Evolutionary conservation across 2,113 vertebrate genomes (phyloP).

Genomic region (Brachypteracias leptosomus): DNA sequence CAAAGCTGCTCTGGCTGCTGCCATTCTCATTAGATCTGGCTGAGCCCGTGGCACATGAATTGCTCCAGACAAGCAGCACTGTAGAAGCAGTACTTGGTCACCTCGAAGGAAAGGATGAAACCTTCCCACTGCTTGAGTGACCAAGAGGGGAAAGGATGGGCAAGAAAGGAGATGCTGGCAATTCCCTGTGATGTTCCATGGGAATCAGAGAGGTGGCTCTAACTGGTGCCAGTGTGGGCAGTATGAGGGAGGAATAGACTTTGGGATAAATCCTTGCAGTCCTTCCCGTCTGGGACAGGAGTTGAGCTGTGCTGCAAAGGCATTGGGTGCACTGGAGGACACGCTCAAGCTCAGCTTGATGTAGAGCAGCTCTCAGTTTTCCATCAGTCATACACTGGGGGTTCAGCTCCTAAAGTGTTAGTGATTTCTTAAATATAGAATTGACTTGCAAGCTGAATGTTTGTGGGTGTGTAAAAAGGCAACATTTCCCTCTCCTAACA

Average conservation of each 20-base stretch:
- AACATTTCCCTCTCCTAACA: background rate
- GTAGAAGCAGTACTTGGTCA: background rate
- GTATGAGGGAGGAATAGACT: background rate
- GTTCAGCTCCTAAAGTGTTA: background rate
- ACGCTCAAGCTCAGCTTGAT: background rate
- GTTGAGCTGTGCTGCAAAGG: background rate
- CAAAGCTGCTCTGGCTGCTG: background rate
- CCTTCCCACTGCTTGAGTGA: background rate
- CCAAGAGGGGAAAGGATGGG: accelerated
- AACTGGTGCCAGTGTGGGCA: accelerated
- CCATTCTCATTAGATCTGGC: accelerated
- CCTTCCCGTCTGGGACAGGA: background rate
- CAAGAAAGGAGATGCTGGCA: background rate
- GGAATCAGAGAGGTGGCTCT: background rate
- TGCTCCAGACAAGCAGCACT: background rate
- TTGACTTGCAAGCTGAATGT: background rate
- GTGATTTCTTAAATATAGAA: background rate
- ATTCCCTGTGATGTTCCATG: background rate
- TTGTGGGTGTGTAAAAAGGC: background rate
- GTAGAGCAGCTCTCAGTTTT: background rate
- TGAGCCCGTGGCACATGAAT: background rate
- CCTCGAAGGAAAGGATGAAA: background rate
- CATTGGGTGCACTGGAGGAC: background rate
- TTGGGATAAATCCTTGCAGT: background rate
- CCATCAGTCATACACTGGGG: background rate